phyloP scores from a whole-genome alignment of 2,797 vertebrate species.

The Hemitrygon akajei region DNA sequence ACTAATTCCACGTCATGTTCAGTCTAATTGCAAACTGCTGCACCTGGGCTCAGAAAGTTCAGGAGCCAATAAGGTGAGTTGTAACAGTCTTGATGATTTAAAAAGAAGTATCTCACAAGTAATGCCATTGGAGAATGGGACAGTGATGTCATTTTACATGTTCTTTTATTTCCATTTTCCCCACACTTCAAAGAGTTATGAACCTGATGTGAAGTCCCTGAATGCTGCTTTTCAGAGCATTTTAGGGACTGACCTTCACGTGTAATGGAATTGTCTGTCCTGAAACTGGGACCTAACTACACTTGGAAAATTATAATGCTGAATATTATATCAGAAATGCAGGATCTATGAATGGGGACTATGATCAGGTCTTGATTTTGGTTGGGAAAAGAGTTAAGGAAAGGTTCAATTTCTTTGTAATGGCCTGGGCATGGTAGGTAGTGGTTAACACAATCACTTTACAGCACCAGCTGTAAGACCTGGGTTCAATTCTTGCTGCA shows the following conservation, averaged over 20 bases:
- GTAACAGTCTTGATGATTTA: background rate
- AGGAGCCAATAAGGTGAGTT: slow-evolving; percentile 66
- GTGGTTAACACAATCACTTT: no score
- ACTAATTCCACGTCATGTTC: slow-evolving; percentile 63
- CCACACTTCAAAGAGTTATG: background rate
- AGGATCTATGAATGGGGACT: no score
- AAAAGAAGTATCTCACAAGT: background rate
- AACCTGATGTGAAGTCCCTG: background rate
- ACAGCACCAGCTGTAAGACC: no score
- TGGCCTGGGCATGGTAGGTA: background rate
- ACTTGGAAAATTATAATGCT: background rate
- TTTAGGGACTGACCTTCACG: background rate
- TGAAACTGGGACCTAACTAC: background rate
- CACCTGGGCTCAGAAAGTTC: slow-evolving; percentile 62
- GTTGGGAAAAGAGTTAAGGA: background rate
- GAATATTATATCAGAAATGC: background rate
- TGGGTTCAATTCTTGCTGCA: no score
- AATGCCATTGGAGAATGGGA: background rate
- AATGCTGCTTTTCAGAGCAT: background rate
- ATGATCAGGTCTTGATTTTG: background rate
- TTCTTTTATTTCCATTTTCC: background rate
- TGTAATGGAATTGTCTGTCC: background rate
- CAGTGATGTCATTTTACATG: background rate
- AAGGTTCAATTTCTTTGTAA: background rate
- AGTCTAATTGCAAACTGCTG: slow-evolving; percentile 73